Evolutionary conservation across 1,140 invertebrate species (phyloP).

Genomic region (Drosophila ananassae): DNA sequence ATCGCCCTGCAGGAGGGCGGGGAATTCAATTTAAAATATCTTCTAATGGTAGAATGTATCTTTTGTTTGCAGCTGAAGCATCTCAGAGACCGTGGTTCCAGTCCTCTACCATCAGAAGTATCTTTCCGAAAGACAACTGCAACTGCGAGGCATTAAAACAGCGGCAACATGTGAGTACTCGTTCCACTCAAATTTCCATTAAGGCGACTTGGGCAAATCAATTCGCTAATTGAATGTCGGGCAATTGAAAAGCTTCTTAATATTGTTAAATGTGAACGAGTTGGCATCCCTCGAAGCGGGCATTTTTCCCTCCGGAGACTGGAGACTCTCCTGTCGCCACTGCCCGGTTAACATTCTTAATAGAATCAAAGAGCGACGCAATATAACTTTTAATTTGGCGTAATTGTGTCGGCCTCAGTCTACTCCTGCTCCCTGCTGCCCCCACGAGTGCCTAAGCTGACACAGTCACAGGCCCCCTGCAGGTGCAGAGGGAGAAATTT

Average conservation of each 20-base stretch:
- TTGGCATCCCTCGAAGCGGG: conserved; percentile 35
- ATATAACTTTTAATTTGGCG: conserved; percentile 75
- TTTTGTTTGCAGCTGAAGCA: conserved; percentile 15
- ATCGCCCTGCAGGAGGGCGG: conserved; percentile 27
- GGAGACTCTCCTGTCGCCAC: neutral
- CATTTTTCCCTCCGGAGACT: neutral
- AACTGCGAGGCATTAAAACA: conserved; percentile 25
- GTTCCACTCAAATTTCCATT: conserved; percentile 37
- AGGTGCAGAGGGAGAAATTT: neutral
- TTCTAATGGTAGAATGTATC: conserved; percentile 43
- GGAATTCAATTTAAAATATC: conserved; percentile 23
- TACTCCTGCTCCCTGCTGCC: neutral
- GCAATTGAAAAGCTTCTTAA: conserved; percentile 70
- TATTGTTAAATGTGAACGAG: conserved; percentile 63
- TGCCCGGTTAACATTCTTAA: conserved; percentile 66
- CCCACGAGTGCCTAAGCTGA: neutral
- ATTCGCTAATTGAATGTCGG: conserved; percentile 67
- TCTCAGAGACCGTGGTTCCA: neutral
- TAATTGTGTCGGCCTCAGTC: conserved; percentile 59
- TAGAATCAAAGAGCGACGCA: conserved; percentile 75
- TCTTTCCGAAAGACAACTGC: conserved; percentile 9
- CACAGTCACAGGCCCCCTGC: neutral
- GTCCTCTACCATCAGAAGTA: conserved; percentile 2
- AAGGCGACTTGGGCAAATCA: conserved; percentile 56
- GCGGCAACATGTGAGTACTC: conserved; percentile 44